Evolutionary conservation across 2,888 invertebrate species (phyloP).

Genomic region (Melanargia galathea): DNA sequence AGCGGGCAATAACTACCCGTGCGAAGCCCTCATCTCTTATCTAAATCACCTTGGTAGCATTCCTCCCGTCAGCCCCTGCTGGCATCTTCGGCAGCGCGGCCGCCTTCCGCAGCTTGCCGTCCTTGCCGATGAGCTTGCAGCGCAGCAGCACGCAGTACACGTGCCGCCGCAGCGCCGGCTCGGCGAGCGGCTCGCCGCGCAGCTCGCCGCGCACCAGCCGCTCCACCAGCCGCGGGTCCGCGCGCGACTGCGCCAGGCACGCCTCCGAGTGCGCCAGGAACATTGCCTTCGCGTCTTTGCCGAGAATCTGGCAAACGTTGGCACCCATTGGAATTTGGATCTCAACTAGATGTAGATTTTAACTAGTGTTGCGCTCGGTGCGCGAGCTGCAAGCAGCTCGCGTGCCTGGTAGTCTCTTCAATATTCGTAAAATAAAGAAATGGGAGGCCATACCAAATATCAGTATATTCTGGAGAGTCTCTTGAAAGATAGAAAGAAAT

Average conservation of each 20-base stretch:
- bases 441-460: no score
- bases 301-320: conserved; percentile 50
- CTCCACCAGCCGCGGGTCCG: conserved; percentile 50
- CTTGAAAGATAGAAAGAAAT: no score
- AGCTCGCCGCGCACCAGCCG: conserved; percentile 60
- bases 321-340: not conserved
- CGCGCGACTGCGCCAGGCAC: conserved; percentile 57
- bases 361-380: no score
- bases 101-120: conserved; percentile 71
- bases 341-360: no score
- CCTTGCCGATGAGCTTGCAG: conserved; percentile 72
- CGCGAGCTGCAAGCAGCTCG: no score
- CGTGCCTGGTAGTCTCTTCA: no score
- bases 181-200: conserved; percentile 48
- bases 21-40: no score
- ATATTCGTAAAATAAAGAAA: no score
- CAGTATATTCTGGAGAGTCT: no score
- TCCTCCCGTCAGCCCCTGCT: conserved; percentile 52
- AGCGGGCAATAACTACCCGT: no score
- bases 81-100: conserved; percentile 60
- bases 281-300: conserved; percentile 72
- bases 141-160: conserved; percentile 71
- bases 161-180: conserved; percentile 56
- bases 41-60: conserved; percentile 68
- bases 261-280: conserved; percentile 71